Evolutionary conservation across 2,888 invertebrate species (phyloP), one percentile per base, ranked within the genome.

Genomic region (Mythimna impura): DNA sequence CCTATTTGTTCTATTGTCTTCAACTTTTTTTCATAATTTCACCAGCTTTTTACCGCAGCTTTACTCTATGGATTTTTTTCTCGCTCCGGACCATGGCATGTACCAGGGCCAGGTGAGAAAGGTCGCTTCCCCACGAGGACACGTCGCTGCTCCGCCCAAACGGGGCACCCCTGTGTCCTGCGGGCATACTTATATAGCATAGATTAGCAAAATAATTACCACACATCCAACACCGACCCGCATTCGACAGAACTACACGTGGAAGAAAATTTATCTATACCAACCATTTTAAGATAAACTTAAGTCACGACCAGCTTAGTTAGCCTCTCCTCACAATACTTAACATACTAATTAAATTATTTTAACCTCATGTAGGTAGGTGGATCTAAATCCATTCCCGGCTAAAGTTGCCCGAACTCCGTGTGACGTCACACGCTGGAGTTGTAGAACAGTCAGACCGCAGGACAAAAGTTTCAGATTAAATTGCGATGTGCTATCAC

Each of bases 401-500:
- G 34, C 43, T 43, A 12, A 22, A 57, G 12, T 64, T 47, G 12
- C 1, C 3, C 4, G 20, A 66, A 80, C 57, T 76, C 57, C 14
- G 20, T 66, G 1, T 55, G 64, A 64, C 50, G 60, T 58, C 55
- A 25, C 50, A 30, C 52, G 9, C 20, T 12, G 7, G 12, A 80
- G 50, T 47, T 77, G 14, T 20, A 34, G 58, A 34, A 34, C 20
- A 34, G 10, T 40, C 9, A 12, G 36, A 54, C 22, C 36, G 22
- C 36, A 20, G 22, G 10, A 34, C 62, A 30, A 58, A 76, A 63
- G 52, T 77, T 80, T 9, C 5, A 30, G 34, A 58, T 80, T 47
- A 58, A 40, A 58, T 47, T 17, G 22, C 22, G 78, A 54, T 64
- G 20, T 12, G 57, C 30, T 30, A 30, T 30, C 30, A 30, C 30